A percentile compares a stretch with the other conserved stretches of the same genome.
These are phyloP conservation scores for Hydrotaea cyrtoneurina DNA, from an alignment of 2,888 invertebrate species.

Conservation along the genomic window DNA sequence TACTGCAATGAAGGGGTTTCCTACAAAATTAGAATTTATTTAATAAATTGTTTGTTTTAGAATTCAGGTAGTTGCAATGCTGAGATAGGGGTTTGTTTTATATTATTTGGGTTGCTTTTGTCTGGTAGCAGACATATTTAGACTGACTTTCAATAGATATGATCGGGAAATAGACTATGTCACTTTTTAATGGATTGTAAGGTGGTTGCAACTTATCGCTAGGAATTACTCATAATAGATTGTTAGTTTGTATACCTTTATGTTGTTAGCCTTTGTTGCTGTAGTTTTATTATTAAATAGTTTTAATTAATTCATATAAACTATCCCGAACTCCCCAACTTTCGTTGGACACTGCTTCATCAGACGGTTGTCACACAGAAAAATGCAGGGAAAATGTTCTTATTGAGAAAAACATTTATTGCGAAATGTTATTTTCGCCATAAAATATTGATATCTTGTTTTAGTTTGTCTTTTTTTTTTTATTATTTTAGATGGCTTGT, in stretches of 20 bases:
- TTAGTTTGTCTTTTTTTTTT: background rate
- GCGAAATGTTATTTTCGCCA: too few relatives aligned
- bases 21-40: constrained; percentile 11
- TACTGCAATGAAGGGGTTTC: constrained; percentile 19
- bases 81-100: constrained; percentile 25
- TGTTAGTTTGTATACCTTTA: constrained; percentile 33
- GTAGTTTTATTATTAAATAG: background rate
- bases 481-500: constrained; percentile 2
- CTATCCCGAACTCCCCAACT: too few relatives aligned
- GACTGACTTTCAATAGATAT: background rate
- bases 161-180: background rate
- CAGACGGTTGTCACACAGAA: too few relatives aligned
- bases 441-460: background rate
- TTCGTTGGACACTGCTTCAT: too few relatives aligned
- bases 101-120: background rate
- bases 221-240: background rate
- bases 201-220: too few relatives aligned
- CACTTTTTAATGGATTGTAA: too few relatives aligned
- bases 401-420: too few relatives aligned
- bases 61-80: constrained; percentile 59
- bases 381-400: too few relatives aligned
- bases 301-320: background rate
- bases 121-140: background rate
- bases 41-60: constrained; percentile 38
- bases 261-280: background rate